Conservation (phyloP, 2,113 vertebrate genomes). For the Edolisoma coerulescens region DNA sequence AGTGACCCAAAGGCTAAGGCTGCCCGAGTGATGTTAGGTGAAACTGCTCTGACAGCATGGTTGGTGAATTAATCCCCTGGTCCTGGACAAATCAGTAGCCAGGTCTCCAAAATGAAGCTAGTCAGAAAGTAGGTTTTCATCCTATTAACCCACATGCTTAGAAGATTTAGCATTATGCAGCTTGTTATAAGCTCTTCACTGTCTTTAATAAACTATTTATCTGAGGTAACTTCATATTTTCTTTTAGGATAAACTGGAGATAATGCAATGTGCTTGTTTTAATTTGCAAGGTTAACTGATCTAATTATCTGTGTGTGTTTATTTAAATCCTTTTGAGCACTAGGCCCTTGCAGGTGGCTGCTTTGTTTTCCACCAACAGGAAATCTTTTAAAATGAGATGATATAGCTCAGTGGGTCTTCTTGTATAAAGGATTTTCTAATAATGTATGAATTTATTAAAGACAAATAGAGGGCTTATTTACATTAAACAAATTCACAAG, state of each 20-base stretch:
- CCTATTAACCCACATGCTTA: not conserved
- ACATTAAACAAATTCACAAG: constrained; percentile 66
- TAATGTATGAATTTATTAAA: constrained; percentile 74
- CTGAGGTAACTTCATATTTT: constrained; percentile 73
- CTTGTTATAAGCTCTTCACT: not conserved
- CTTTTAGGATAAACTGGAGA: constrained; percentile 76
- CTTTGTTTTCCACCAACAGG: constrained; percentile 74
- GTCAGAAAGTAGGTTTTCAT: not conserved
- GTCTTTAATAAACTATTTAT: constrained; percentile 71
- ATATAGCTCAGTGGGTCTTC: constrained; percentile 69
- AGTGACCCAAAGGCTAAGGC: not conserved
- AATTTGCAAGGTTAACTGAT: constrained; percentile 80
- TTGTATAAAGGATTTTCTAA: constrained; percentile 68
- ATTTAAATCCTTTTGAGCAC: constrained; percentile 72
- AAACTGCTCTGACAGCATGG: not conserved
- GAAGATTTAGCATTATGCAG: not conserved
- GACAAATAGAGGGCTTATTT: constrained; percentile 68
- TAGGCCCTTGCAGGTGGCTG: constrained; percentile 71
- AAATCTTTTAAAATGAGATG: constrained; percentile 74
- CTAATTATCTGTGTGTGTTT: constrained; percentile 77
- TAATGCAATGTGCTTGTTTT: constrained; percentile 77
- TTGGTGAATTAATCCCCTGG: not conserved
- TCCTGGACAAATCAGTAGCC: not conserved
- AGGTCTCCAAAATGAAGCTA: not conserved
- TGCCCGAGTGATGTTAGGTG: not conserved